Evolutionary conservation across 2,113 vertebrate genomes (phyloP).

Genomic region (Rhinopomastus cyanomelas): DNA sequence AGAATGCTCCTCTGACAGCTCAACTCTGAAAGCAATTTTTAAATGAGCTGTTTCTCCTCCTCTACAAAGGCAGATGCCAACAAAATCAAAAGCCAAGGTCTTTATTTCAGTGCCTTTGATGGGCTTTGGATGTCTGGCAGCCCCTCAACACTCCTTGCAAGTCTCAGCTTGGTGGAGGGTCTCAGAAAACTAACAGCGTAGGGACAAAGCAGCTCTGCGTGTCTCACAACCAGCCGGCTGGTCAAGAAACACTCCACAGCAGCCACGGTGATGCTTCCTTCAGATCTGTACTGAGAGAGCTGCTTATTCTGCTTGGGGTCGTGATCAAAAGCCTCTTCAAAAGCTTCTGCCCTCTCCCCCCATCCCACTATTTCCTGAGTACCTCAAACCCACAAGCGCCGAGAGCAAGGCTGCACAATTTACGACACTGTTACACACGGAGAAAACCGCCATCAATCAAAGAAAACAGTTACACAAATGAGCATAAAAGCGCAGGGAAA

Average conservation of each 20-base stretch:
- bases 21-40: conserved; percentile 23
- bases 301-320: background rate
- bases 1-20: conserved; percentile 31
- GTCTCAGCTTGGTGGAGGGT: background rate
- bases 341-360: background rate
- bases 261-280: background rate
- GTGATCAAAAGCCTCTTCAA: conserved; percentile 5
- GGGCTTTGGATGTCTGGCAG: background rate
- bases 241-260: background rate
- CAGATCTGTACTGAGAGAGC: background rate
- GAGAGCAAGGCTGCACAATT: conserved; percentile 9
- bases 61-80: conserved; percentile 1
- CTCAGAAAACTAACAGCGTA: background rate
- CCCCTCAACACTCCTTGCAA: background rate
- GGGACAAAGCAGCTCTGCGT: background rate
- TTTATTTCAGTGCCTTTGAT: conserved; percentile 17
- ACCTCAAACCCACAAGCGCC: conserved; percentile 4
- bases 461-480: conserved; percentile 49
- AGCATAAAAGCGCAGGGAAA: conserved; percentile 40
- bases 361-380: background rate
- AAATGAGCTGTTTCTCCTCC: conserved; percentile 18
- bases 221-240: background rate
- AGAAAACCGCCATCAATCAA: conserved; percentile 50
- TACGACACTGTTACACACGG: conserved; percentile 24
- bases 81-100: conserved; percentile 7